Evolutionary conservation across 2,888 invertebrate species (phyloP), one percentile per base, ranked within the genome.

Genomic region (Sphecodes monilicornis): DNA sequence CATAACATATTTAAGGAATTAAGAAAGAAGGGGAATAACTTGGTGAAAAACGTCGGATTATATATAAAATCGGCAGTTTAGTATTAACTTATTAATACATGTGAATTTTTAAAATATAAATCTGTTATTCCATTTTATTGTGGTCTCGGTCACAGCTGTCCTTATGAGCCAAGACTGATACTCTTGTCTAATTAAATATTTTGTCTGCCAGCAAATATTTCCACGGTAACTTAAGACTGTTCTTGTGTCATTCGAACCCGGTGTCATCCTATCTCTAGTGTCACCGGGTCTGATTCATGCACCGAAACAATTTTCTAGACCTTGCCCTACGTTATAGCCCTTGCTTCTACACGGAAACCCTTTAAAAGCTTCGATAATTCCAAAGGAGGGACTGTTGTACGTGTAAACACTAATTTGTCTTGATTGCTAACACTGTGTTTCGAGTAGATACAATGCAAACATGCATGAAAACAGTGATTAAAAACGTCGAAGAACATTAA

Each of bases 201-300:
- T 39, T 39, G 39, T 68, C n/a, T 6, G 1, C 39, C 39, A 68
- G 68, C 68, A 39, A 68, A 68, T 68, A 68, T 68, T 68, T 68
- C 68, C 68, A 68, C 68, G 36, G 68, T 68, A 68, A 68, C 68
- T n/a, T 68, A 39, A 68, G n/a, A 68, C 68, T 39, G 32, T 68
- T 5, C 68, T 39, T 13, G 39, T 39, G 68, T 39, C n/a, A 68
- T 68, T 39, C 39, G 68, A 68, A 68, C 39, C 39, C 68, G 5
- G 68, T 68, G 68, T 39, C 39, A 68, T 68, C 39, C 68, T 13
- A 68, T 39, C 39, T 39, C 32, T 36, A 10, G 36, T 36, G 64
- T 36, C 68, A 68, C 68, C 68, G 36, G 4, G 36, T 36, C 68
- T 68, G 68, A 68, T 68, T 68, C 39, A 39, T 68, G 11, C 68